phyloP scores from a whole-genome alignment of 2,797 vertebrate species.

The Poecilia gillii region DNA sequence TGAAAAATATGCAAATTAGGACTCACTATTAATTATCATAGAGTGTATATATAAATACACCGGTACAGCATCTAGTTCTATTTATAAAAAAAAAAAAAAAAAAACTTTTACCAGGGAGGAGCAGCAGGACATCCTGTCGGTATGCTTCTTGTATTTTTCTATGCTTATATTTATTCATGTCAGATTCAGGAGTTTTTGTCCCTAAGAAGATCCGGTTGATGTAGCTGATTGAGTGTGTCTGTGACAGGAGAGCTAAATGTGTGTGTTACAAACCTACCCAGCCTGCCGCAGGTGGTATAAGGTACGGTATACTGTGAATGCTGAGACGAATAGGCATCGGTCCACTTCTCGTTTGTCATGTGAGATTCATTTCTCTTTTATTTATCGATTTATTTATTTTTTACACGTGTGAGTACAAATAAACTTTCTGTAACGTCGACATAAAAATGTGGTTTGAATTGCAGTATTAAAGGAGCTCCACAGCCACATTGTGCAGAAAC shows the following conservation, averaged over 20 bases:
- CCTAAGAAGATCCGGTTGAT: slow-evolving; percentile 46
- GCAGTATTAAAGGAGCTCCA: not conserved
- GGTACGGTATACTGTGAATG: slow-evolving; percentile 36
- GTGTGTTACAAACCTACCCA: slow-evolving; percentile 37
- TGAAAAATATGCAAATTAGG: slow-evolving; percentile 79
- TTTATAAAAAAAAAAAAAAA: slow-evolving; percentile 27
- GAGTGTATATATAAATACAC: slow-evolving; percentile 75
- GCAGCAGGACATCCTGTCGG: slow-evolving; percentile 70
- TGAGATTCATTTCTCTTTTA: slow-evolving; percentile 8
- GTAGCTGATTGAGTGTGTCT: slow-evolving; percentile 59
- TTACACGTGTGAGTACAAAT: slow-evolving; percentile 26
- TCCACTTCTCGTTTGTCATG: slow-evolving; percentile 40
- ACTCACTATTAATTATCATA: slow-evolving; percentile 68
- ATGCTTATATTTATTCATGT: slow-evolving; percentile 69
- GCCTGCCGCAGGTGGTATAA: slow-evolving; percentile 25
- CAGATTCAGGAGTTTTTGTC: slow-evolving; percentile 57
- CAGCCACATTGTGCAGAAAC: not conserved
- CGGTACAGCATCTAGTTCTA: slow-evolving; percentile 71
- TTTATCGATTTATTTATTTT: not conserved
- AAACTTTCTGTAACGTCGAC: slow-evolving; percentile 24
- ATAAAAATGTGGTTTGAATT: slow-evolving; percentile 27
- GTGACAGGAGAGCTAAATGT: slow-evolving; percentile 61
- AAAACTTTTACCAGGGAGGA: slow-evolving; percentile 68
- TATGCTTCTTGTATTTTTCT: slow-evolving; percentile 78
- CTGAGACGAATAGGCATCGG: slow-evolving; percentile 40